Evolutionary conservation across 2,797 vertebrate species (phyloP).

Genomic region (Cirrhinus molitorella): DNA sequence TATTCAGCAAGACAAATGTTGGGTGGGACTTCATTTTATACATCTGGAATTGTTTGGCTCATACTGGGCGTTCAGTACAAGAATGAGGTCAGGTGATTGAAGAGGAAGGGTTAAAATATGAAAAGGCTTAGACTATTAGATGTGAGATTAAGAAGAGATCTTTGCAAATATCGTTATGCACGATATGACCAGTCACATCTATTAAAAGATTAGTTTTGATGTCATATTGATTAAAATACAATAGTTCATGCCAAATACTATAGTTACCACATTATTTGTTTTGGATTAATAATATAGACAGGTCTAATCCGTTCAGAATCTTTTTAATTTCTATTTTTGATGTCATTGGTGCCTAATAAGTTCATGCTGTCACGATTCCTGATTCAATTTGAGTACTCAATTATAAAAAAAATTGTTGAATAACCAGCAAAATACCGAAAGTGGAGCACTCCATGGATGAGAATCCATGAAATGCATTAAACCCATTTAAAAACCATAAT

Average conservation of each 20-base stretch:
- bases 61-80: neutral
- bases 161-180: too few relatives aligned
- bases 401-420: too few relatives aligned
- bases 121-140: neutral
- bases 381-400: too few relatives aligned
- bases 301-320: too few relatives aligned
- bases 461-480: too few relatives aligned
- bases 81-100: neutral
- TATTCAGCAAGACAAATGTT: conserved; percentile 9
- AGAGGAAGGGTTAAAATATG: neutral
- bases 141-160: neutral
- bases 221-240: neutral
- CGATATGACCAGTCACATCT: neutral
- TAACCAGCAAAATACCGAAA: too few relatives aligned
- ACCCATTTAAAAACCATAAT: too few relatives aligned
- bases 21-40: neutral
- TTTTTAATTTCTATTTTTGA: neutral
- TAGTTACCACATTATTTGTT: neutral
- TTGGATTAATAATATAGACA: too few relatives aligned
- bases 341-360: neutral
- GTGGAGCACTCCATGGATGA: too few relatives aligned
- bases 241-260: neutral
- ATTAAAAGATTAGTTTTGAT: too few relatives aligned
- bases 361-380: too few relatives aligned
- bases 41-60: conserved; percentile 13